A percentile compares a stretch with the other conserved stretches of the same genome.
phyloP scores from a whole-genome alignment of 2,888 invertebrate species.

The Alcis repandata region DNA sequence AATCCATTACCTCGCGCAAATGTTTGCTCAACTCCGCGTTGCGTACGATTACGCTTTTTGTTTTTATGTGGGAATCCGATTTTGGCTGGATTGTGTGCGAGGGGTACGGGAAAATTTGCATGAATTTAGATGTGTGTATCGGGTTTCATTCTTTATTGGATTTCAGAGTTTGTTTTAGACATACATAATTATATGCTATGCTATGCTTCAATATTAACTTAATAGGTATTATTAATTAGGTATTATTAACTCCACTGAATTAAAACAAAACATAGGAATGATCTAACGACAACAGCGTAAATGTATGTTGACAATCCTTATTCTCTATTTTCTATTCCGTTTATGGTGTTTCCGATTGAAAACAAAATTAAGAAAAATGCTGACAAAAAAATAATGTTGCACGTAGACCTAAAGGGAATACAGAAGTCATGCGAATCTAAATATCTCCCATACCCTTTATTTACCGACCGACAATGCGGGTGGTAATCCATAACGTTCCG shows the following conservation, averaged over 20 bases:
- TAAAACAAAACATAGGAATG: no score
- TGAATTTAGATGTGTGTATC: background rate
- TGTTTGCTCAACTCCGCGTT: constrained; percentile 60
- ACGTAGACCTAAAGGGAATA: background rate
- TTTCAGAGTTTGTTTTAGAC: background rate
- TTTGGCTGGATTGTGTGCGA: constrained; percentile 33
- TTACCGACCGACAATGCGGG: constrained; percentile 77
- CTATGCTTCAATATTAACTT: no score
- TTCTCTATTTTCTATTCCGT: no score
- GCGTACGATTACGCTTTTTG: constrained; percentile 64
- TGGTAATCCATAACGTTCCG: constrained; percentile 78
- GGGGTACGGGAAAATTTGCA: constrained; percentile 8
- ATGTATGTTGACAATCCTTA: no score
- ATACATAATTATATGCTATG: no score
- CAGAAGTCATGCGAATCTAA: constrained; percentile 33
- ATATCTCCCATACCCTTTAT: constrained; percentile 57
- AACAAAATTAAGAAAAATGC: no score
- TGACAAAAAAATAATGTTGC: no score
- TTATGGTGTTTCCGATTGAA: no score
- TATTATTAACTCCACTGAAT: no score
- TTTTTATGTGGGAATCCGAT: constrained; percentile 53
- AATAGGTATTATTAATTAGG: no score
- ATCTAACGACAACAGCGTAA: no score
- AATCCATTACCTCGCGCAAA: constrained; percentile 74
- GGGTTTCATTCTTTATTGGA: background rate